Evolutionary conservation across 23 tunicate species (phyloP), one percentile per base, ranked within the genome.

Genomic region (Ciona savignyi): DNA sequence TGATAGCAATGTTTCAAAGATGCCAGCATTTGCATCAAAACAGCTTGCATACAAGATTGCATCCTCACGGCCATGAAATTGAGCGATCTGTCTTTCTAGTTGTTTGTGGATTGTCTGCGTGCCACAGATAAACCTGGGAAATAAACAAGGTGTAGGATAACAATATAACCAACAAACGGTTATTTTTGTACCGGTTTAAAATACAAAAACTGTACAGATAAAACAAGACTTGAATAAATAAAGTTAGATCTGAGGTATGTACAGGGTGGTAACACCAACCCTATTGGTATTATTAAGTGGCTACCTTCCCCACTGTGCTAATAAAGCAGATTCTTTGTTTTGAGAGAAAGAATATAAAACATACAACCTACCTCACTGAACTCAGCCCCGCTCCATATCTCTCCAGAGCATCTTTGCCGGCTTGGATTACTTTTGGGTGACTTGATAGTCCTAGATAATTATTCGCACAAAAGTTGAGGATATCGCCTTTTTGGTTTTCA

Each of bases 21-120:
- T 75, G 3, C 99, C 99, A 64, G 99, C 99, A 34, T 94, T 94
- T n/a, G 99, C 99, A 70, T 94, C 99, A 62, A 94, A 94, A 66
- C 99, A 94, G 70, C 95, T 87, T 0, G 99, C 99, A 66, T 94
- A 94, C 32, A 94, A 63, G 25, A 94, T 94, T 21, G 99, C 75
- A 35, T 94, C 99, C 30, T 94, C 99, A 67, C 90, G 51, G 0
- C 75, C 74, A 66, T 94, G 99, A 70, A 94, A 87, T 2, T 74
- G 74, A 2, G 99, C 76, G 30, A 94, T 86, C 35, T 78, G 82
- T 34, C 75, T 48, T 68, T 94, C 99, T 35, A 94, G 71, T 6
- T 78, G 30, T 62, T 86, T 87, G 66, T 94, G 99, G 60, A 94
- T 88, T 65, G 87, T 75, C 64, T 94, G 99, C 33, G 99, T 94